These are phyloP conservation scores for Chrysodeixis includens DNA, from an alignment of 2,888 invertebrate genomes.

Conservation along the genomic window DNA sequence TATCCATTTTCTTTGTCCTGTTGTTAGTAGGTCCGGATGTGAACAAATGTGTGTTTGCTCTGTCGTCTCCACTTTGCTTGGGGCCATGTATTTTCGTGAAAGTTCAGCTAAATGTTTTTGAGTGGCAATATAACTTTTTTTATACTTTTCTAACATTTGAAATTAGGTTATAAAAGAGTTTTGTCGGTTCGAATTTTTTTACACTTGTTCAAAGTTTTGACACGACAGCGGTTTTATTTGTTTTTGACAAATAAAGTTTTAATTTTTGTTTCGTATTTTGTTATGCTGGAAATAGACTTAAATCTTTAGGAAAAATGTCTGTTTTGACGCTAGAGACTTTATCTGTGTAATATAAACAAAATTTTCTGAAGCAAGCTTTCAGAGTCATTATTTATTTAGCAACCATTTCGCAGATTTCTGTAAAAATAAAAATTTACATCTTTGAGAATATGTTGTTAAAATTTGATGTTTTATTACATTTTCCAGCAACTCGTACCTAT, in stretches of 20 bases:
- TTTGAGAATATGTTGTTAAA: not conserved
- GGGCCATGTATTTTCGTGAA: slow-evolving; percentile 68
- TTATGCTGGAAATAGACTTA: not conserved
- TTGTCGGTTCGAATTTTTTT: slow-evolving; percentile 36
- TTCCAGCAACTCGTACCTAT: not conserved
- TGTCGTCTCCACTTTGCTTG: slow-evolving; percentile 63
- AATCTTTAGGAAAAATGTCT: too few species aligned
- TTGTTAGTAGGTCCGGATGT: slow-evolving; percentile 73
- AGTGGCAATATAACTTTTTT: slow-evolving; percentile 66
- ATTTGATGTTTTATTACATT: not conserved
- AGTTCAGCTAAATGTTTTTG: slow-evolving; percentile 64
- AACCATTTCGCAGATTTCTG: not conserved
- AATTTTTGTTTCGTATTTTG: slow-evolving; percentile 11
- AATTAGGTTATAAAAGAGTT: slow-evolving; percentile 47
- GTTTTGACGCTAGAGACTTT: too few species aligned
- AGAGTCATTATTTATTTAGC: not conserved
- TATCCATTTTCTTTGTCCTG: slow-evolving; percentile 78
- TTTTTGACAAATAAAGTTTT: slow-evolving; percentile 47
- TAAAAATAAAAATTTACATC: not conserved
- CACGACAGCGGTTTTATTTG: slow-evolving; percentile 43
- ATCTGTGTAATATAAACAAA: too few species aligned
- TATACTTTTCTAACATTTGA: slow-evolving; percentile 54
- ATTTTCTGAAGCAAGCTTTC: not conserved
- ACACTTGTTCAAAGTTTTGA: slow-evolving; percentile 41
- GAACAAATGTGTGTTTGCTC: slow-evolving; percentile 77